Percentiles rank a stretch among this genome's conserved stretches.
Conservation (phyloP, 2,888 invertebrate species). For the Heliconius cydno region DNA sequence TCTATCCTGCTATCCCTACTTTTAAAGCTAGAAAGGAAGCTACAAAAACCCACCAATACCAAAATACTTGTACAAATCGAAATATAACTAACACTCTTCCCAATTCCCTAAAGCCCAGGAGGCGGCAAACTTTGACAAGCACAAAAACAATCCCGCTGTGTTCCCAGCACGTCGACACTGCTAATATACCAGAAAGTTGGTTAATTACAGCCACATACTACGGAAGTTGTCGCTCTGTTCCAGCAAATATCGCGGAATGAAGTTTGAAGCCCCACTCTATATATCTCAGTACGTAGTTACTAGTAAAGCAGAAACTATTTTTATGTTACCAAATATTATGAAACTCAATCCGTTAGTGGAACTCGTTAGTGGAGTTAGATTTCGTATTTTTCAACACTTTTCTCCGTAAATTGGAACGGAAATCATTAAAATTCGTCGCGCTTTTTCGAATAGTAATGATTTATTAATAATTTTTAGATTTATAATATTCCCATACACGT, state of each 20-base stretch:
- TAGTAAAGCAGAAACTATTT: not conserved
- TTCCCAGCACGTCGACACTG: not conserved
- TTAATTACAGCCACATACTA: slow-evolving; percentile 18
- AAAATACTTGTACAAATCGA: not conserved
- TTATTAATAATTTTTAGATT: not conserved
- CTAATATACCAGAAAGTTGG: slow-evolving; percentile 23
- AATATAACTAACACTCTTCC: not conserved
- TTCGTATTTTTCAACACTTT: slow-evolving; percentile 11
- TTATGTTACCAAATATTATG: slow-evolving; percentile 16
- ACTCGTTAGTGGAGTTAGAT: not conserved
- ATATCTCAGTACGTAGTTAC: not conserved
- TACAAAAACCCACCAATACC: too few relatives aligned
- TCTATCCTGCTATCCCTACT: too few relatives aligned
- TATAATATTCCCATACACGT: not conserved
- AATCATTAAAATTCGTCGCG: slow-evolving; percentile 1
- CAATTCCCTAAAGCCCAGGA: not conserved
- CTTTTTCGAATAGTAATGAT: not conserved
- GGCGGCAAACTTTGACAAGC: not conserved
- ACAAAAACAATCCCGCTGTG: not conserved
- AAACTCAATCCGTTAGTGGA: not conserved
- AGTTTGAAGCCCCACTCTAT: not conserved
- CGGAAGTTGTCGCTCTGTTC: slow-evolving; percentile 6
- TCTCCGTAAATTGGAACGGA: not conserved
- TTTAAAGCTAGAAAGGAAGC: too few relatives aligned
- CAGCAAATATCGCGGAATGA: not conserved